Percentiles rank a stretch among this genome's conserved stretches.
phyloP scores from a whole-genome alignment of 2,797 vertebrate genomes.

The Centroberyx gerrardi region DNA sequence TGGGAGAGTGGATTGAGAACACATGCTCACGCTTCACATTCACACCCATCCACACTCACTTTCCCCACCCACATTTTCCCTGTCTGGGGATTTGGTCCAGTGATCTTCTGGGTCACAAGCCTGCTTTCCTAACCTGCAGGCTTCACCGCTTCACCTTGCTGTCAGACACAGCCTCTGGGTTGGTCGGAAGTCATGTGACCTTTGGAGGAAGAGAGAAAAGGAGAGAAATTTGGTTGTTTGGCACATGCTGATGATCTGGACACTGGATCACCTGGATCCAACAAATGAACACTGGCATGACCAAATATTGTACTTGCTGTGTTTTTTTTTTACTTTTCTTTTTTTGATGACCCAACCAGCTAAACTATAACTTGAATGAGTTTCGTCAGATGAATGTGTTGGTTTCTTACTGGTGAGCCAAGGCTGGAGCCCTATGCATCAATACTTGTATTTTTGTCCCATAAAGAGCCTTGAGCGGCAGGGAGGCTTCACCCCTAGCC shows the following conservation, averaged over 20 bases:
- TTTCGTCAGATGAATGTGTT: not conserved
- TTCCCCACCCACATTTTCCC: not conserved
- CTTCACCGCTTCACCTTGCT: not conserved
- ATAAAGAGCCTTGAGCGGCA: constrained; percentile 21
- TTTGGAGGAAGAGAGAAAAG: not conserved
- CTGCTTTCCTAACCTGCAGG: no score
- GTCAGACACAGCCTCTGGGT: not conserved
- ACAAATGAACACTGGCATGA: no score
- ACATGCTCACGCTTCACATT: no score
- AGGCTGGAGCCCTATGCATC: no score
- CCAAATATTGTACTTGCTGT: no score
- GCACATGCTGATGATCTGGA: not conserved
- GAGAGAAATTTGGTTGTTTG: not conserved
- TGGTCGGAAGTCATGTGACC: not conserved
- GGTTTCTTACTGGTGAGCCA: no score
- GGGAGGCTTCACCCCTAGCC: not conserved
- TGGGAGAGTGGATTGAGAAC: no score
- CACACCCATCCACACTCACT: not conserved
- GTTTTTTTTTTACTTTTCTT: no score
- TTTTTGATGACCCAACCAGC: no score
- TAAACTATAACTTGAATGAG: not conserved
- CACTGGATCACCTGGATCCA: no score
- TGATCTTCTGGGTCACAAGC: not conserved
- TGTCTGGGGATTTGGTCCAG: not conserved
- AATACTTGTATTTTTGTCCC: constrained; percentile 7